Conservation (phyloP, 2,113 vertebrate genomes). For the Rallus limicola region DNA sequence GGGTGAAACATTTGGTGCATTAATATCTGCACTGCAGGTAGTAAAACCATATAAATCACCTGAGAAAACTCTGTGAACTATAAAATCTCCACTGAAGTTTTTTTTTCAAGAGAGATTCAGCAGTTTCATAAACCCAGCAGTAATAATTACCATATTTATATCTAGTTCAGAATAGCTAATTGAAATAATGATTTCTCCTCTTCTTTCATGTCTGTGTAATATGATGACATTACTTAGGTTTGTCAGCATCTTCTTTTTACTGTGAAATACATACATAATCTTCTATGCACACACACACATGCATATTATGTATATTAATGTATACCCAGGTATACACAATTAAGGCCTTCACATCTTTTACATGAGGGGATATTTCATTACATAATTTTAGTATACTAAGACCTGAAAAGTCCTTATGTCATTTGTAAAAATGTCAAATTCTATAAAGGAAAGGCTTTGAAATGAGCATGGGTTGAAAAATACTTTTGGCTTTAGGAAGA, state of each 20-base stretch:
- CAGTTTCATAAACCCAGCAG: neutral
- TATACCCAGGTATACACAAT: neutral
- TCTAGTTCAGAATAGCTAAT: neutral
- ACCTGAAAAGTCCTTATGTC: neutral
- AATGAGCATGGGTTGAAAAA: neutral
- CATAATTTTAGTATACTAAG: neutral
- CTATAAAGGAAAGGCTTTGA: neutral
- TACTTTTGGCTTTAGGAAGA: neutral
- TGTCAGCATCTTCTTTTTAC: neutral
- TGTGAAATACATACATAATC: neutral
- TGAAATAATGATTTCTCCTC: neutral
- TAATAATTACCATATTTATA: neutral
- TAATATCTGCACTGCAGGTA: neutral
- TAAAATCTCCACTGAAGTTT: neutral
- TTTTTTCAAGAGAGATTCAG: neutral
- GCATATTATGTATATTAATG: too few relatives aligned
- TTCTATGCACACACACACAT: neutral
- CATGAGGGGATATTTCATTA: neutral
- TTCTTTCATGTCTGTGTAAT: neutral
- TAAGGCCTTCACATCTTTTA: neutral
- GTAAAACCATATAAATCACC: neutral
- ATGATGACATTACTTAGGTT: neutral
- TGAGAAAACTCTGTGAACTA: neutral
- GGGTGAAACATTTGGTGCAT: neutral
- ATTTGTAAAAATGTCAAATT: neutral